These are phyloP conservation scores for Hymenopus coronatus DNA, from an alignment of 2,888 invertebrate species.

Conservation along the genomic window DNA sequence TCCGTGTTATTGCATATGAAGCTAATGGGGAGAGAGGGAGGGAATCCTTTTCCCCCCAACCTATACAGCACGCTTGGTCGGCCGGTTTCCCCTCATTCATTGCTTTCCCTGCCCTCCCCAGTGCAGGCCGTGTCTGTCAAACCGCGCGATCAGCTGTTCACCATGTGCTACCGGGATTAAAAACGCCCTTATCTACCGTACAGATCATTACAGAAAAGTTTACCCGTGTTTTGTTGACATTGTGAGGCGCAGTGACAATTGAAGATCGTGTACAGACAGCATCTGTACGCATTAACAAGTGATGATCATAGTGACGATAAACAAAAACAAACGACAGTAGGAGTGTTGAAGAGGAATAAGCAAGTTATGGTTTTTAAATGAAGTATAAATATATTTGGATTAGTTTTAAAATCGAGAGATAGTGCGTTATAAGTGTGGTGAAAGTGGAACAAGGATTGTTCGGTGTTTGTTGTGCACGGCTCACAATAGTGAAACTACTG, in stretches of 20 bases:
- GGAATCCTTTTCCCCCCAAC: background rate
- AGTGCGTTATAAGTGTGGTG: too few species aligned
- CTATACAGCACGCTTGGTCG: background rate
- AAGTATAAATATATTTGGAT: too few species aligned
- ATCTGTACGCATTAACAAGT: background rate
- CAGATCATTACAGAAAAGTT: too few species aligned
- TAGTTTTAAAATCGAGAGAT: too few species aligned
- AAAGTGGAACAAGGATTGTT: background rate
- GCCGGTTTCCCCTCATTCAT: background rate
- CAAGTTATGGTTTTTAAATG: too few species aligned
- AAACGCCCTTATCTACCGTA: background rate
- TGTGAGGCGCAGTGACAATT: background rate
- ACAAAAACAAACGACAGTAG: too few species aligned
- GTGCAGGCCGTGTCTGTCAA: background rate
- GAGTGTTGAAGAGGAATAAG: too few species aligned
- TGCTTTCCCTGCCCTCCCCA: background rate
- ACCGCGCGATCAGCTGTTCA: constrained; percentile 6
- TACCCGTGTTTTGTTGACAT: background rate
- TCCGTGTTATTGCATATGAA: constrained; percentile 18
- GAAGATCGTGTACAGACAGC: background rate
- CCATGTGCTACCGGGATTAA: background rate
- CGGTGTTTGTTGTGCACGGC: background rate
- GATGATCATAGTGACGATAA: background rate
- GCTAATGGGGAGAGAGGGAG: constrained; percentile 6
- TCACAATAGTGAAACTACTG: background rate